Percentiles rank a stretch among this genome's conserved stretches.
These are phyloP conservation scores for Pseudanteris insignis DNA, from an alignment of 2,888 invertebrate species.

Conservation along the genomic window DNA sequence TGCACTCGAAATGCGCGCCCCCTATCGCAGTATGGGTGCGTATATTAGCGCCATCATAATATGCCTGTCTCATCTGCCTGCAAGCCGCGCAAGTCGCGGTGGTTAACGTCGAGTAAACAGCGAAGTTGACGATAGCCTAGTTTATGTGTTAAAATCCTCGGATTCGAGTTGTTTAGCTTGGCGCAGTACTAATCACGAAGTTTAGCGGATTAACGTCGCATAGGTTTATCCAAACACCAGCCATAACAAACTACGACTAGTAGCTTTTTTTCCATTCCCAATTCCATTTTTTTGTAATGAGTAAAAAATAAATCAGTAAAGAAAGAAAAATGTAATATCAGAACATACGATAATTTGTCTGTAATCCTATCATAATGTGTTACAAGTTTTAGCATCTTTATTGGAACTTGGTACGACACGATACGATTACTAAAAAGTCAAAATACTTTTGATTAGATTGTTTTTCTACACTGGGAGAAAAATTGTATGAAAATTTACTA, in stretches of 20 bases:
- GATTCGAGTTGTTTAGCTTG: slow-evolving; percentile 36
- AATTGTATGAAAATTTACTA: too few relatives aligned
- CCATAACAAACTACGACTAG: too few relatives aligned
- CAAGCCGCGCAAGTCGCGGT: slow-evolving; percentile 23
- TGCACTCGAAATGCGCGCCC: slow-evolving; percentile 40
- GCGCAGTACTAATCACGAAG: slow-evolving; percentile 37
- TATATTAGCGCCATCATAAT: slow-evolving; percentile 42
- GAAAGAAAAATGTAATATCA: too few relatives aligned
- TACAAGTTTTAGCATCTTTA: too few relatives aligned
- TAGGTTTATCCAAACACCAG: slow-evolving; percentile 30
- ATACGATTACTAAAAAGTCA: too few relatives aligned
- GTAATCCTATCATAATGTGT: too few relatives aligned
- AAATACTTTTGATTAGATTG: too few relatives aligned
- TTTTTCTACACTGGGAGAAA: too few relatives aligned
- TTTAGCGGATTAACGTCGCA: slow-evolving; percentile 33
- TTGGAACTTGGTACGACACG: too few relatives aligned
- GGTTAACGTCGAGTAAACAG: slow-evolving; percentile 41
- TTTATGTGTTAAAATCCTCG: slow-evolving; percentile 45
- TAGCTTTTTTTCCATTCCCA: background rate
- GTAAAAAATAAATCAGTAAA: too few relatives aligned
- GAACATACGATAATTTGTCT: too few relatives aligned
- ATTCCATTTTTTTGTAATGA: too few relatives aligned
- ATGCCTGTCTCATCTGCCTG: slow-evolving; percentile 29
- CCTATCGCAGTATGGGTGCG: slow-evolving; percentile 32
- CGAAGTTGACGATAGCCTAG: slow-evolving; percentile 37